Evolutionary conservation across 1,140 invertebrate species (phyloP), one percentile per base, ranked within the genome.

Genomic region (Vanessa tameamea): DNA sequence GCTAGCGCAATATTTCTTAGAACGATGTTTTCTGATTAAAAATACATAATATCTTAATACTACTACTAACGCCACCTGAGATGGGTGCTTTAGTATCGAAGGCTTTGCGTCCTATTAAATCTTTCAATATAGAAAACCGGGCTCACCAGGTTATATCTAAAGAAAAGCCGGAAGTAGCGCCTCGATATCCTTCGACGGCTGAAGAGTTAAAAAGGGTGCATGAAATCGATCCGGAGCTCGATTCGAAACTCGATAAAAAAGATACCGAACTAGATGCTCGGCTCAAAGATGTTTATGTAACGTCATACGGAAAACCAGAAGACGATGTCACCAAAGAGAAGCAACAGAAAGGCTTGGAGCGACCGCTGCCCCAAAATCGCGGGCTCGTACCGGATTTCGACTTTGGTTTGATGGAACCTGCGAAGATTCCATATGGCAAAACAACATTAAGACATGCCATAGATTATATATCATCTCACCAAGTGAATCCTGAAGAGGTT

Each of bases 41-140:
- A 69, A 53, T 53, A 53, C 53, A 66, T 74, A 72, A 74, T 50
- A 23, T 61, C 31, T 26, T 57, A 59, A 31, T 12, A 50, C 65
- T 9, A 26, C 31, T n/a, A 77, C 83, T 89, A 91, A 78, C 75
- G 90, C 89, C 88, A 87, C 87, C 78, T 87, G 70, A 91, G 86
- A 92, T 92, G 91, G 91, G 91, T 89, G 89, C 87, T 83, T 88
- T 92, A 89, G 88, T 88, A 59, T 78, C 88, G 67, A 88, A 75
- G 78, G 90, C 85, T 15, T 75, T 92, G 48, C 79, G 91, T 68
- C 91, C 91, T 8, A 74, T 92, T 26, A 91, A 87, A 77, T 78
- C 87, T 14, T 96, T 95, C 78, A 97, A 97, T 87, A 93, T 96
- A 9, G 96, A 96, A 83, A 95, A 95, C 83, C 94, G 96, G 75